phyloP scores from a whole-genome alignment of 2,113 vertebrate species.

The Columba janthina region DNA sequence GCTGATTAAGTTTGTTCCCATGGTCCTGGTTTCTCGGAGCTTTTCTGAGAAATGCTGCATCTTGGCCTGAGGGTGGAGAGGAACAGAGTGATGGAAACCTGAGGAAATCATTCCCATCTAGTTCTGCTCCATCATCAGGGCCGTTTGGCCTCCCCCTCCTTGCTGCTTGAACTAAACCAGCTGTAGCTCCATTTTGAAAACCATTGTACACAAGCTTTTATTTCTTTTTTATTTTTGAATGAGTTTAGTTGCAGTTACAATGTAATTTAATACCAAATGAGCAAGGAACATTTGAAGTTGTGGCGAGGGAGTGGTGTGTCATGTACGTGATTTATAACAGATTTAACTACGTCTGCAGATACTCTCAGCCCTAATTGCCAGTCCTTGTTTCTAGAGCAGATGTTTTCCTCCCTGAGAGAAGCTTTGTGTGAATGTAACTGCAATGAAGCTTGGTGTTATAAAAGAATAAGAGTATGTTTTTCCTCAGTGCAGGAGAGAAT shows the following conservation, averaged over 20 bases:
- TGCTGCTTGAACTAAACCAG: neutral
- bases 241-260: neutral
- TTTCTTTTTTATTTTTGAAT: neutral
- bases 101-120: neutral
- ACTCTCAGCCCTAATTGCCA: neutral
- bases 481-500: neutral
- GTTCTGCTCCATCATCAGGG: neutral
- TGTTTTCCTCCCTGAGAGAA: neutral
- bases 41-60: neutral
- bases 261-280: neutral
- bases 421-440: neutral
- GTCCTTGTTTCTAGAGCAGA: neutral
- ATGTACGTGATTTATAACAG: fast-evolving
- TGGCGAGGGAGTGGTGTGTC: fast-evolving
- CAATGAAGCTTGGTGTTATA: fast-evolving
- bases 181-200: fast-evolving
- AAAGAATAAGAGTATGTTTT: neutral
- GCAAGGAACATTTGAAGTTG: fast-evolving
- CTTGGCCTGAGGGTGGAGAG: neutral
- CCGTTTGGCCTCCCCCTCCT: neutral
- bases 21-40: neutral
- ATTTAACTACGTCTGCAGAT: neutral
- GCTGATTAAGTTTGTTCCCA: neutral
- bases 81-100: neutral
- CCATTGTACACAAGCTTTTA: neutral